Base-by-base conservation (phyloP, 2,888 invertebrate genomes). In the Tenthredo notha region DNA sequence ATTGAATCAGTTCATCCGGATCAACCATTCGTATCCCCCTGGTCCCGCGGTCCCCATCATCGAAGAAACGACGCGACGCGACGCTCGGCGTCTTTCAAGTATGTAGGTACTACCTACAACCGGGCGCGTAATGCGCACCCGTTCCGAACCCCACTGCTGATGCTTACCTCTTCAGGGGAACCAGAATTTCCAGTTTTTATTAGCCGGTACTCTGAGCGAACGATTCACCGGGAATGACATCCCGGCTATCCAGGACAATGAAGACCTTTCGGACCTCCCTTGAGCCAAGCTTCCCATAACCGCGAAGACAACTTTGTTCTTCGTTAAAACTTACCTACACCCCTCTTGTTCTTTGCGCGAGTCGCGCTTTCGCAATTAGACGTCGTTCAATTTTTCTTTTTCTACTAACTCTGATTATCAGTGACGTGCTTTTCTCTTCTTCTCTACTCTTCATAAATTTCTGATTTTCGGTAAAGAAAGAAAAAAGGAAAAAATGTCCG, bases 141-240 rank as follows among this genome's bases (percentile, higher is more conserved):
- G 40, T 43, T 82, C 12, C 78, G 37, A 78, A 40, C 65, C 25
- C 33, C 7, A 7, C 54, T 54, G 54, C 54, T n/a, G 54, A n/a
- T 21, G 65, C n/a, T 40, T 25, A 40, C 18, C 43, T 40, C 43
- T 18, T 18, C 29, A 5, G 58, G 61, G 47, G 82, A 82, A 82
- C 82, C 82, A 82, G 82, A 82, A 82, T 82, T 82, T 82, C 82
- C 82, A 82, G 82, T 82, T 82, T 82, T 82, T 82, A 82, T 67
- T 78, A 78, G 58, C 78, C 33, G 33, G 47, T 37, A n/a, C n/a
- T 33, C 18, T n/a, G 65, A 61, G 82, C 61, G 82, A 65, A 65
- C 82, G 82, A 65, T 61, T 67, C 65, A 65, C 21, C 43, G 43
- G 43, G 82, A 82, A 82, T 82, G 82, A 82, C 82, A 82, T 65